Evolutionary conservation across 2,113 vertebrate species (phyloP).

Genomic region (Embiotoca jacksoni): DNA sequence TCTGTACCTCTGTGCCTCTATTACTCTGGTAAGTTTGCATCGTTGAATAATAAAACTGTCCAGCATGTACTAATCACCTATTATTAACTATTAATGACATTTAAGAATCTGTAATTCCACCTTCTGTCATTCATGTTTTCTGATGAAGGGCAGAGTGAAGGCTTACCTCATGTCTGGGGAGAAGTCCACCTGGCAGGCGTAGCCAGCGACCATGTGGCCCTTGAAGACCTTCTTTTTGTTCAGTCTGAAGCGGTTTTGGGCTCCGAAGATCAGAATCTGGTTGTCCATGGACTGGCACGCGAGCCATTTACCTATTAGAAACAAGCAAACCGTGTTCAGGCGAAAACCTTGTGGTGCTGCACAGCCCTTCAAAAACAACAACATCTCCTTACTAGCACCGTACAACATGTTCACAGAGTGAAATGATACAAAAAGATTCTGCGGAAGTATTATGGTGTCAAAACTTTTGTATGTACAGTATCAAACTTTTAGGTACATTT

Average conservation of each 20-base stretch:
- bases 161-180: constrained; percentile 98
- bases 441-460: too few species aligned
- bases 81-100: not conserved
- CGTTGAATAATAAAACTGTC: not conserved
- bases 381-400: too few species aligned
- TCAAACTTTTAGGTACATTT: not conserved
- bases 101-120: not conserved
- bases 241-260: constrained; percentile 97
- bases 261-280: constrained; percentile 98
- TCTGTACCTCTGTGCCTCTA: not conserved
- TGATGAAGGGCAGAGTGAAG: not conserved
- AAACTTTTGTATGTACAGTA: too few species aligned
- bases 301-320: constrained; percentile 93
- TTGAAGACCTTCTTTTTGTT: constrained; percentile 99
- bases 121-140: not conserved
- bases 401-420: not conserved
- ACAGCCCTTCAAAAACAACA: not conserved
- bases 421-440: too few species aligned
- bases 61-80: not conserved
- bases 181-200: constrained; percentile 99
- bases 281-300: constrained; percentile 99
- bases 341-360: not conserved
- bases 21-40: not conserved
- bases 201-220: constrained; percentile 99
- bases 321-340: not conserved